Evolutionary conservation across 2,888 invertebrate genomes (phyloP).

Genomic region (Acanthosepion esculentum): DNA sequence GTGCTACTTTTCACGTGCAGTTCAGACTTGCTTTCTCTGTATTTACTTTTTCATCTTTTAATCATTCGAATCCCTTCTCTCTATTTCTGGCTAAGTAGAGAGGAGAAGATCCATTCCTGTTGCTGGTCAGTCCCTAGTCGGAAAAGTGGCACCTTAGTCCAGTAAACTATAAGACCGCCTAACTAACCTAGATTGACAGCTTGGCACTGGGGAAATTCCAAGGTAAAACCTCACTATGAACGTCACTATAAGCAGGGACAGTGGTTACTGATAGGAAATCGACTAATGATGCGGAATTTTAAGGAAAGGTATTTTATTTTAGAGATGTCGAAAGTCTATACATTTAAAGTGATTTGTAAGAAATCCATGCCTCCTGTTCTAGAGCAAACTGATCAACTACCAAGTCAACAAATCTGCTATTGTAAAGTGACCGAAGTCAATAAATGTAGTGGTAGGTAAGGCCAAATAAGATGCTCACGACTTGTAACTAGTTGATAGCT

Average conservation of each 20-base stretch:
- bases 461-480: not conserved
- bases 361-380: not conserved
- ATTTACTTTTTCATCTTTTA: not conserved
- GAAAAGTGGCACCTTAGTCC: not conserved
- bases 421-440: not conserved
- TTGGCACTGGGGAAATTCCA: not conserved
- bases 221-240: not conserved
- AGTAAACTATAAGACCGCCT: not conserved
- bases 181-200: not conserved
- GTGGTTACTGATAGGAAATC: not conserved
- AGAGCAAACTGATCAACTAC: not conserved
- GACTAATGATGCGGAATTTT: not conserved
- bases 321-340: not conserved
- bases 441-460: not conserved
- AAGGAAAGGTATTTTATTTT: slow-evolving; percentile 3
- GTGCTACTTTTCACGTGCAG: not conserved
- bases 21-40: not conserved
- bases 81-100: not conserved
- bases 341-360: not conserved
- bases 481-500: not conserved
- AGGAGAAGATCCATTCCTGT: not conserved
- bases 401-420: not conserved
- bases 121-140: not conserved
- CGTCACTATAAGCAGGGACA: not conserved
- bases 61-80: not conserved